Evolutionary conservation across 2,888 invertebrate genomes (phyloP), one percentile per base, ranked within the genome.

Genomic region (Plagodis pulveraria): DNA sequence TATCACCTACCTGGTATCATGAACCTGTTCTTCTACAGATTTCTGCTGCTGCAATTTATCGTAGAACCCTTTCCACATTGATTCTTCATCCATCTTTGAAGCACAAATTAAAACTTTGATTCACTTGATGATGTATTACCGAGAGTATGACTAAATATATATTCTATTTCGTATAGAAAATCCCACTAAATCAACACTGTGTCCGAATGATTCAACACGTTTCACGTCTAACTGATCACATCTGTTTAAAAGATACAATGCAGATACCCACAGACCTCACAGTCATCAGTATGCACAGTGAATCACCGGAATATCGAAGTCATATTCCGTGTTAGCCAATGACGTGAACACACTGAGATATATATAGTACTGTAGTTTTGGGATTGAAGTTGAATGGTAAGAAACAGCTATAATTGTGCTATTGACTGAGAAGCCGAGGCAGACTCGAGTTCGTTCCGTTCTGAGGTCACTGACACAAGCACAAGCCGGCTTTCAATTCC

Each of bases 1-100:
- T 22, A 22, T 22, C 50, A 55, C 62, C 12, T 32, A 96, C 96
- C 94, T 94, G 76, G 84, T 90, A 71, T 96, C 96, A 75, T 96
- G 96, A 63, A 94, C 95, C 63, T 94, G 93, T 66, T 94, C 94
- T 51, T 95, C 94, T 54, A 89, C 75, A 57, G 94, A 94, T 80
- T 94, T 94, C 70, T 95, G 94, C 61, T 94, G 94, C 70, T 95
- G 94, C 62, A 96, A 81, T 76, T 94, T 95, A 55, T 95, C 95
- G 74, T 96, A 96, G 76, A 96, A 95, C 62, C 94, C 94, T 86
- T 95, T 96, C 96, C 96, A 96, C 96, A 96, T 96, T 9, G 94
- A 90, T 78, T 96, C 96, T 86, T 96, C 96, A 84, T 95, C 94
- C 94, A 89, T 93, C 71, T 70, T 81, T 5, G 33, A 43, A 59